Base-by-base conservation (phyloP, 2,113 vertebrate species). In the Puffinus mauretanicus region DNA sequence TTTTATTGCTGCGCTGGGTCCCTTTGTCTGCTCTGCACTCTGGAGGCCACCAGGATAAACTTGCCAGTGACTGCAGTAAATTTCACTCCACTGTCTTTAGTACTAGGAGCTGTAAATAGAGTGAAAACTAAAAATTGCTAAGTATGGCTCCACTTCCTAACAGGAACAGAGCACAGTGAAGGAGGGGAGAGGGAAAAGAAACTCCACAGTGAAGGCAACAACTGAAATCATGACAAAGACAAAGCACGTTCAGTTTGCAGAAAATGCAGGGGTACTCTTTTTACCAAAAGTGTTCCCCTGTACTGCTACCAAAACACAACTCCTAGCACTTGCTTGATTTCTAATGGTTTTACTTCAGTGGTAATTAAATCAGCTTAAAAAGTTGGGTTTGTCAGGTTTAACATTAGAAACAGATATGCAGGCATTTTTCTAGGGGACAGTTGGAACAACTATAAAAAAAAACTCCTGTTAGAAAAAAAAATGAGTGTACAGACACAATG, bases 11-110 rank as follows among this genome's bases (percentile, higher is more conserved):
- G 57, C 24, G 81, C 83, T 19, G 65, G 78, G 91, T 95, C 87
- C 81, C 89, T 95, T 95, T 95, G 95, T 97, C 86, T 95, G 78
- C 78, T 85, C 91, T 85, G 93, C 91, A 95, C 95, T 91, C 93
- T 94, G 96, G 94, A 95, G 96, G 95, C 94, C 89, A 79, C 62
- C 22, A 7, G 85, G 54, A 86, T 46, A 85, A 95, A 94, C 86
- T 61, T 51, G 86, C 49, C 38, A 82, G 84, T 82, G 94, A 65
- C 77, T 57, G 86, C 86, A 80, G 57, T 15, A 73, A 67, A 93
- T 94, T 84, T 90, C 91, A 69, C 81, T 12, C 3, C 1, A 13
- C 62, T 55, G 38, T 49, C 83, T 85, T 77, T 84, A 77, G 70
- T 29, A 32, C 64, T 27, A 72, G 22, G 25, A 93, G 73, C 47